These are phyloP conservation scores for Endomychus coccineus DNA, from an alignment of 2,888 invertebrate species.

Conservation along the genomic window DNA sequence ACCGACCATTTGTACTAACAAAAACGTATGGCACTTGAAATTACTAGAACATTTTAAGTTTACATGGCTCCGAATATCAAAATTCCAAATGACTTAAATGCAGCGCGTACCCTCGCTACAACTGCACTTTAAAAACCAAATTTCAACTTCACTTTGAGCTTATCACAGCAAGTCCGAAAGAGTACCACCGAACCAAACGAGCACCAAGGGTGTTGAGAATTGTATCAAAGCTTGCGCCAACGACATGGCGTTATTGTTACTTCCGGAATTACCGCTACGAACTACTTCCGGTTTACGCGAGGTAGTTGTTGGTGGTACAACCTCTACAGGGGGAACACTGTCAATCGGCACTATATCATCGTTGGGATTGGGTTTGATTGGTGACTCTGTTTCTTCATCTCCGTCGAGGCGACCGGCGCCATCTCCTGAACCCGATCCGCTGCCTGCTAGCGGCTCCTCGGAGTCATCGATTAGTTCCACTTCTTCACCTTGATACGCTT, in stretches of 20 bases:
- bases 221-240: constrained; percentile 60
- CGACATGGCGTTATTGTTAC: constrained; percentile 30
- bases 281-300: constrained; percentile 29
- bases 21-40: too few relatives aligned
- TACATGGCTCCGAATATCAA: too few relatives aligned
- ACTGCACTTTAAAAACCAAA: too few relatives aligned
- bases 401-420: constrained; percentile 20
- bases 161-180: constrained; percentile 78
- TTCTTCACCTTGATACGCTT: constrained; percentile 86
- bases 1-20: too few relatives aligned
- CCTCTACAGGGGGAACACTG: constrained; percentile 24
- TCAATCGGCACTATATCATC: constrained; percentile 27
- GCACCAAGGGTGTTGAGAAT: constrained; percentile 72
- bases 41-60: too few relatives aligned
- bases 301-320: constrained; percentile 20
- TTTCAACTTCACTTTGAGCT: constrained; percentile 23
- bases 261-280: constrained; percentile 10
- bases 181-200: constrained; percentile 80
- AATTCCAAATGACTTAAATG: too few relatives aligned
- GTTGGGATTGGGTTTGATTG: constrained; percentile 34
- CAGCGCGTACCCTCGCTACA: too few relatives aligned
- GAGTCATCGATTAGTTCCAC: constrained; percentile 54
- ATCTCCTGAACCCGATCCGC: constrained; percentile 39
- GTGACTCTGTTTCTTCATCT: constrained; percentile 13
- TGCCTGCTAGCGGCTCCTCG: constrained; percentile 37